These are phyloP conservation scores for Lamproptera curius DNA, from an alignment of 2,888 invertebrate species.

Conservation along the genomic window DNA sequence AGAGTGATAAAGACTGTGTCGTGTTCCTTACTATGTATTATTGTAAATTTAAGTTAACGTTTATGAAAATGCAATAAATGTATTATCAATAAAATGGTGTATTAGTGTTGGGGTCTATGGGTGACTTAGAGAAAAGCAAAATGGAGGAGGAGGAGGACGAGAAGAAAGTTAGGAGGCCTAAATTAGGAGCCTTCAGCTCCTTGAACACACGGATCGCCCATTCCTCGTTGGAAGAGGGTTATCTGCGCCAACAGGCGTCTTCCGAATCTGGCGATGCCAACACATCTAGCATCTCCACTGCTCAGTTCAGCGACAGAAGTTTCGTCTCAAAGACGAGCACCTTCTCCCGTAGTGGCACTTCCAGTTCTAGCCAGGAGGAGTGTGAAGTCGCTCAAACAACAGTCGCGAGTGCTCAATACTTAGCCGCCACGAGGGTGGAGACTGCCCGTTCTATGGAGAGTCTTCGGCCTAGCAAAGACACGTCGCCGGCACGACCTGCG, in stretches of 20 bases:
- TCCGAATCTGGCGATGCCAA: constrained; percentile 79
- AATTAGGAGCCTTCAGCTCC: constrained; percentile 57
- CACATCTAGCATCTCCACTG: constrained; percentile 61
- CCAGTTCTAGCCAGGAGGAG: constrained; percentile 85
- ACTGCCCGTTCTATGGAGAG: constrained; percentile 85
- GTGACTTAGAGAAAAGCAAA: constrained; percentile 36
- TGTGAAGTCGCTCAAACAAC: constrained; percentile 76
- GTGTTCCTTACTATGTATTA: constrained; percentile 70
- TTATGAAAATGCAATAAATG: constrained; percentile 59
- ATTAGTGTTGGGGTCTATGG: constrained; percentile 50
- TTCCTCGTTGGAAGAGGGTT: constrained; percentile 59
- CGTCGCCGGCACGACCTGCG: constrained; percentile 75
- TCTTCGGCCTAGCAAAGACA: constrained; percentile 77
- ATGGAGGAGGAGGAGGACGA: constrained; percentile 74
- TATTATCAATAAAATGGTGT: constrained; percentile 56
- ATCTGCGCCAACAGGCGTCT: constrained; percentile 65
- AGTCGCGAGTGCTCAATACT: constrained; percentile 70
- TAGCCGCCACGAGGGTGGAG: constrained; percentile 76
- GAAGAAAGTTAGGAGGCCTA: constrained; percentile 52
- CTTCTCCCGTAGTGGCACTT: constrained; percentile 78
- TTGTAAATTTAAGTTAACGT: constrained; percentile 52
- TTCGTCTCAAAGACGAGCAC: constrained; percentile 75
- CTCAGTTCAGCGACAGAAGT: constrained; percentile 69
- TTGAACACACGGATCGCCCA: constrained; percentile 58
- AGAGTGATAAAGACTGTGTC: constrained; percentile 77